Evolutionary conservation across 2,797 vertebrate species (phyloP).

Genomic region (Hirundo rustica): DNA sequence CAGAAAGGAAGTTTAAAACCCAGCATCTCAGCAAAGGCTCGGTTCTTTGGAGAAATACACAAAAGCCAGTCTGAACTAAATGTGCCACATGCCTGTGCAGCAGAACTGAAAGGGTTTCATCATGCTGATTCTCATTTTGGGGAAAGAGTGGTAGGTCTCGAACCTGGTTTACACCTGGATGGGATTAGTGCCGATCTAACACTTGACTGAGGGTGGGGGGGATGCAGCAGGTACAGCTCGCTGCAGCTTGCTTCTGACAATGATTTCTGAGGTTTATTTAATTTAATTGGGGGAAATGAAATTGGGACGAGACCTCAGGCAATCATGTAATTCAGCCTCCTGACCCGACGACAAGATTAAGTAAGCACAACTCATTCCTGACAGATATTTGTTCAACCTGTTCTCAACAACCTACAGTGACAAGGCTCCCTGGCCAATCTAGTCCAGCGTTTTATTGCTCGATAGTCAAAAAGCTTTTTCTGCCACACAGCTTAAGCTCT

Average conservation of each 20-base stretch:
- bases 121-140: background rate
- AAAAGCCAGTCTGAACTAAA: background rate
- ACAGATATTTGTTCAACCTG: slow-evolving; percentile 48
- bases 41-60: background rate
- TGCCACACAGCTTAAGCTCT: background rate
- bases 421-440: slow-evolving; percentile 16
- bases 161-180: background rate
- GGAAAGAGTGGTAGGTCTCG: background rate
- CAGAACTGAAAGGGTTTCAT: background rate
- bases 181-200: background rate
- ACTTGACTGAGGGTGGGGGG: background rate
- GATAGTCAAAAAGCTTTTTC: slow-evolving; percentile 17
- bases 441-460: background rate
- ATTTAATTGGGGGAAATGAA: slow-evolving; percentile 58
- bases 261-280: slow-evolving; percentile 53
- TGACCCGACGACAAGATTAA: slow-evolving; percentile 40
- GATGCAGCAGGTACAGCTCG: background rate
- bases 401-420: slow-evolving; percentile 37
- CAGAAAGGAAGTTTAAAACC: background rate
- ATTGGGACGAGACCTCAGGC: slow-evolving; percentile 14
- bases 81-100: background rate
- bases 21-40: background rate
- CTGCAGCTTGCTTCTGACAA: slow-evolving; percentile 6
- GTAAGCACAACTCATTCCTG: slow-evolving; percentile 47
- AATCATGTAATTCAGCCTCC: slow-evolving; percentile 41